Percentiles rank a stretch among this genome's conserved stretches.
These are phyloP conservation scores for Syngnathus typhle DNA, from an alignment of 2,113 vertebrate genomes.

Conservation along the genomic window DNA sequence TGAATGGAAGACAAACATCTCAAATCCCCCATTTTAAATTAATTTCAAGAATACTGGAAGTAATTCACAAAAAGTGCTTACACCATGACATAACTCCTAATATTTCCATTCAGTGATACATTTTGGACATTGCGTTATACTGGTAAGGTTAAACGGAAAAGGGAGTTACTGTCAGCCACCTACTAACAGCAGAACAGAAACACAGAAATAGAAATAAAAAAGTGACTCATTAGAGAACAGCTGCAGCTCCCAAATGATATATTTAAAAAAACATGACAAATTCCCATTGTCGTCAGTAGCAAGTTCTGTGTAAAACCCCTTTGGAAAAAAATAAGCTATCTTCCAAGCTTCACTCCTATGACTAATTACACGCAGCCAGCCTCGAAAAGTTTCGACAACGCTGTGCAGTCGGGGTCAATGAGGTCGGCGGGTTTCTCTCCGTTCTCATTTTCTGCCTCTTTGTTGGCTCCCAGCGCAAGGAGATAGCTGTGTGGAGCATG, in stretches of 20 bases:
- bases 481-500: slow-evolving; percentile 74
- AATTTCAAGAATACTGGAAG: background rate
- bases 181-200: slow-evolving; percentile 6
- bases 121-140: slow-evolving; percentile 2
- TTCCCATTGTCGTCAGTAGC: background rate
- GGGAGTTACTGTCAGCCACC: slow-evolving; percentile 11
- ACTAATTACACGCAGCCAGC: slow-evolving; percentile 60
- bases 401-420: slow-evolving; percentile 82
- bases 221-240: background rate
- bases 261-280: background rate
- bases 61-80: background rate
- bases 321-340: background rate
- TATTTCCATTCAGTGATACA: slow-evolving; percentile 2
- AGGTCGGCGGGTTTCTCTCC: slow-evolving; percentile 86
- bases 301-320: background rate
- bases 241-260: background rate
- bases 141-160: slow-evolving; percentile 4
- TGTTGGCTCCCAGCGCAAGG: slow-evolving; percentile 79
- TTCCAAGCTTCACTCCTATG: background rate
- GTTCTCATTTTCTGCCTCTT: slow-evolving; percentile 75
- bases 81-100: background rate
- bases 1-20: slow-evolving; percentile 26
- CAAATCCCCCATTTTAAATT: background rate
- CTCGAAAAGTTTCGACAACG: slow-evolving; percentile 78
- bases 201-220: slow-evolving; percentile 14